Conservation (phyloP, 2,113 vertebrate genomes). For the Cepphus grylle region DNA sequence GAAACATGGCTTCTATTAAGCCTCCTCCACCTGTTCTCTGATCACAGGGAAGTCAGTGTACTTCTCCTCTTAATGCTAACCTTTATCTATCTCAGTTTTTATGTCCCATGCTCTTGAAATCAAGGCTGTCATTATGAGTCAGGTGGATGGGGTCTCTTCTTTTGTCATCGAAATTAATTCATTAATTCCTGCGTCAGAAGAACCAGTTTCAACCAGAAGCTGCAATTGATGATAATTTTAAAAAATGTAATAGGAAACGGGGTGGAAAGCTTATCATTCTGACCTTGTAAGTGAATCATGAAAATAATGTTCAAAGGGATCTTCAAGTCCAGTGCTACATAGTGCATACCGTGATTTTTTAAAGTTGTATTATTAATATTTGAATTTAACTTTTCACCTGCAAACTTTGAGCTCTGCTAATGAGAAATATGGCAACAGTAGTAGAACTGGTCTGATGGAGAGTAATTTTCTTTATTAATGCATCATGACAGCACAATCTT, state of each 20-base stretch:
- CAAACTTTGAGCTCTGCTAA: not conserved
- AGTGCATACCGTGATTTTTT: fast-evolving
- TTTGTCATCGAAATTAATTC: not conserved
- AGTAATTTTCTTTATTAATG: not conserved
- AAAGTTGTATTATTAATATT: not conserved
- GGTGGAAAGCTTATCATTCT: not conserved
- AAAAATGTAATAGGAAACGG: not conserved
- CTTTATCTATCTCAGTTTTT: not conserved
- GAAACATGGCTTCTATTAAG: not conserved
- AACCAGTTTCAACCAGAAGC: not conserved
- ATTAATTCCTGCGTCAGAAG: not conserved
- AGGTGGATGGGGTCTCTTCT: not conserved
- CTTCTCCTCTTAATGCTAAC: not conserved
- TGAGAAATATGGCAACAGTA: not conserved
- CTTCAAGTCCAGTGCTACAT: not conserved
- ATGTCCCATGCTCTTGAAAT: not conserved
- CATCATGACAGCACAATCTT: not conserved
- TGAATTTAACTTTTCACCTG: not conserved
- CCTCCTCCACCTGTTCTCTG: not conserved
- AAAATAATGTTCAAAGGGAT: not conserved
- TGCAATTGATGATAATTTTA: not conserved
- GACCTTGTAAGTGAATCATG: not conserved
- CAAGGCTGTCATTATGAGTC: not conserved
- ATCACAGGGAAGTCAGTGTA: not conserved
- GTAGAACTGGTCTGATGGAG: not conserved